Evolutionary conservation across 2,888 invertebrate genomes (phyloP), one percentile per base, ranked within the genome.

Genomic region (Caenorhabditis panamensis): DNA sequence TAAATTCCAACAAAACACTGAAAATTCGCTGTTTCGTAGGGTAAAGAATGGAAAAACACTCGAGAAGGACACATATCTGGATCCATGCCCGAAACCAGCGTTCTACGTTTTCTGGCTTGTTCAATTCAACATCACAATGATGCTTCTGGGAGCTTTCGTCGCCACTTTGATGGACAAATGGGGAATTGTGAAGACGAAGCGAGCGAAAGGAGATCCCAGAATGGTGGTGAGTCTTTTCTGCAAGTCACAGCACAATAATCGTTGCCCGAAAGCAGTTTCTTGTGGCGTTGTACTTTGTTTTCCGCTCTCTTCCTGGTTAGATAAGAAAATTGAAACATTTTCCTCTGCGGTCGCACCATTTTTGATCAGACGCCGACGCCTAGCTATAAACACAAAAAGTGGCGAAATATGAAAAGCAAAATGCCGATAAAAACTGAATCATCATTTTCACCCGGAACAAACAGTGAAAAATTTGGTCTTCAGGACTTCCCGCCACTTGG

Each of bases 401-500:
- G 22, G 26, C 9, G 26, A 26, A 28, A 8, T 22, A 24, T 1
- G 31, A 9, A 9, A 31, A 54, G n/a, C n/a, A 54, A 47, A 56
- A 68, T 47, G 44, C 22, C 11, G 41, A 41, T 31, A 47, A 58
- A 36, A 61, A 37, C 26, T 59, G 58, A 49, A 11, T 49, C 26
- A n/a, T n/a, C n/a, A n/a, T n/a, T n/a, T n/a, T n/a, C n/a, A 73
- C 5, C 24, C 20, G 22, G 31, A 59, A 36, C 41, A 41, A 41
- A 41, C 13, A 41, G 41, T 13, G 41, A 41, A 16, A 47, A 67
- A 22, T 36, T 47, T 53, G n/a, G 47, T 56, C 85, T 89, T 26
- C 69, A 89, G 89, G 81, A 80, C 26, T 89, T 89, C 56, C 78
- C 85, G 16, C 86, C 88, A 18, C 81, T 89, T 18, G 84, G 84